Conservation (phyloP, 2,113 vertebrate genomes). For the Siniperca knerii region DNA sequence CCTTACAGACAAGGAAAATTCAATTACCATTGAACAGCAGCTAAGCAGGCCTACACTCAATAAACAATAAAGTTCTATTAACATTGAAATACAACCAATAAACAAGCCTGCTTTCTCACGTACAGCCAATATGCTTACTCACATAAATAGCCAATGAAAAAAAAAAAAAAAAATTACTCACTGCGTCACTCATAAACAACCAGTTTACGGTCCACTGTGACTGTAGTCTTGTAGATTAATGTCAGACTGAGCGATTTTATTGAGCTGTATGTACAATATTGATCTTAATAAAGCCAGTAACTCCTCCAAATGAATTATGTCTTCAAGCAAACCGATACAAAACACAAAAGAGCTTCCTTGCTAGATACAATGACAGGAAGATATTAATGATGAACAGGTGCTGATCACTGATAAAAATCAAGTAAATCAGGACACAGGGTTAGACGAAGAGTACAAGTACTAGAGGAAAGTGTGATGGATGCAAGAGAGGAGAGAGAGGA, state of each 20-base stretch:
- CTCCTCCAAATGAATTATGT: constrained; percentile 52
- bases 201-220: constrained; percentile 41
- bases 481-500: not conserved
- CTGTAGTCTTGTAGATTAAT: constrained; percentile 37
- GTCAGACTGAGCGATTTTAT: constrained; percentile 43
- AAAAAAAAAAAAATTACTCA: constrained; percentile 17
- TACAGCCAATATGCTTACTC: constrained; percentile 62
- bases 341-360: not conserved
- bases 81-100: constrained; percentile 75
- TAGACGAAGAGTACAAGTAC: constrained; percentile 15
- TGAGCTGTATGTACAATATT: constrained; percentile 52
- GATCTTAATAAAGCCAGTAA: constrained; percentile 56
- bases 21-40: constrained; percentile 72
- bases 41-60: constrained; percentile 71
- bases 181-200: constrained; percentile 63
- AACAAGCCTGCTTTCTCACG: constrained; percentile 62
- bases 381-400: constrained; percentile 25
- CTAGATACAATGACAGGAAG: constrained; percentile 12
- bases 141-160: constrained; percentile 50
- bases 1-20: constrained; percentile 65
- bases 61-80: constrained; percentile 80
- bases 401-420: not conserved
- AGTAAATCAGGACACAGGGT: not conserved
- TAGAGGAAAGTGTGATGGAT: constrained; percentile 22
- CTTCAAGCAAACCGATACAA: constrained; percentile 44